phyloP scores from a whole-genome alignment of 2,888 invertebrate species.

The Drosophila niveifrons region DNA sequence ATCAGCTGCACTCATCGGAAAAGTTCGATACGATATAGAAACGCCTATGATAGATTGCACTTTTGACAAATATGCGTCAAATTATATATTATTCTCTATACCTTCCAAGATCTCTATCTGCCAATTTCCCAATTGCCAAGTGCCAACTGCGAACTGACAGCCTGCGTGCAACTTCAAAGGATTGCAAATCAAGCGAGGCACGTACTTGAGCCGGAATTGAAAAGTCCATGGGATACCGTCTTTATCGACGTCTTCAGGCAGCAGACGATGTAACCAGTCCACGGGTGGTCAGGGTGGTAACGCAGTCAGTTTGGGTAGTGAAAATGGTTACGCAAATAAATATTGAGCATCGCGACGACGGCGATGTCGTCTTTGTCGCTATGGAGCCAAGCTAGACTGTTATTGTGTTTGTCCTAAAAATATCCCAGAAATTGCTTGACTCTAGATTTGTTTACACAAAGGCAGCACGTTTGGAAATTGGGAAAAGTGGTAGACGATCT shows the following conservation, averaged over 20 bases:
- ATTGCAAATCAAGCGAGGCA: slow-evolving; percentile 58
- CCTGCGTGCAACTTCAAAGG: slow-evolving; percentile 55
- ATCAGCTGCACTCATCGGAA: slow-evolving; percentile 34
- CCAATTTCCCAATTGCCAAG: not conserved
- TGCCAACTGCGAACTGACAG: slow-evolving; percentile 16
- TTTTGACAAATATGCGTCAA: slow-evolving; percentile 58
- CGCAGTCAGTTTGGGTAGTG: slow-evolving; percentile 41
- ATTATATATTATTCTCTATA: slow-evolving; percentile 43
- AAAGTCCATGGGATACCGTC: slow-evolving; percentile 60
- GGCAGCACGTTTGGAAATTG: slow-evolving; percentile 61
- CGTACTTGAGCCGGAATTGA: slow-evolving; percentile 69
- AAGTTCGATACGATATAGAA: slow-evolving; percentile 33
- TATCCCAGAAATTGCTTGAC: slow-evolving; percentile 62
- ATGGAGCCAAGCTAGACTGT: slow-evolving; percentile 46
- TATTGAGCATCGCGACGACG: slow-evolving; percentile 60
- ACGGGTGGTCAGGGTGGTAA: slow-evolving; percentile 4
- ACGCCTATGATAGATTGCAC: slow-evolving; percentile 34
- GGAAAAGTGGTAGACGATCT: slow-evolving; percentile 57
- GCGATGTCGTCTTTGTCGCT: slow-evolving; percentile 22
- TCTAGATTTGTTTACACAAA: slow-evolving; percentile 65
- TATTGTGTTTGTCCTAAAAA: slow-evolving; percentile 65
- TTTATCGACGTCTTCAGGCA: slow-evolving; percentile 23
- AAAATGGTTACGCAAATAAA: slow-evolving; percentile 71
- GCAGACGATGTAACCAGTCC: slow-evolving; percentile 19
- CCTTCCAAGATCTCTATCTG: not conserved